Evolutionary conservation across 2,113 vertebrate genomes (phyloP).

Genomic region (Pygoscelis antarcticus): DNA sequence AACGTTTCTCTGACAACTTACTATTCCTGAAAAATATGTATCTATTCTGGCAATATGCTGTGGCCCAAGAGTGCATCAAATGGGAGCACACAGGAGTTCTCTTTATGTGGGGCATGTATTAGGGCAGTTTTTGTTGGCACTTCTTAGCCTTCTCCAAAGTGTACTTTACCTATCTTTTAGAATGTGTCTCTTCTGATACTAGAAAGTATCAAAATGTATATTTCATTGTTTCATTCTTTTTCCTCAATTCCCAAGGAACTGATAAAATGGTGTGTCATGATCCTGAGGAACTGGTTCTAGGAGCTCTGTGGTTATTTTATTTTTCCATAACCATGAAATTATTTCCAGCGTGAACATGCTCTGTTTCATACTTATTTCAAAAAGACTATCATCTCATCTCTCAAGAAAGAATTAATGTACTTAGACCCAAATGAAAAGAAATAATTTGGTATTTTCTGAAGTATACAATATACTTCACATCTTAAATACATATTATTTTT

Average conservation of each 20-base stretch:
- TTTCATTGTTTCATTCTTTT: background rate
- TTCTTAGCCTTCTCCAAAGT: background rate
- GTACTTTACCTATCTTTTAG: background rate
- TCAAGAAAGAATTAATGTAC: background rate
- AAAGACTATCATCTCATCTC: background rate
- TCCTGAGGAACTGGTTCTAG: background rate
- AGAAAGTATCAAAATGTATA: background rate
- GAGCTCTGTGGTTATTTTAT: background rate
- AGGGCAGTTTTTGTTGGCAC: background rate
- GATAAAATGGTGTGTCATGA: background rate
- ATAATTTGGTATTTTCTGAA: background rate
- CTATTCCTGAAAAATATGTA: rapidly evolving
- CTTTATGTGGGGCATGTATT: background rate
- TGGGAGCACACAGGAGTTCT: background rate
- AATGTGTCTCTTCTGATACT: background rate
- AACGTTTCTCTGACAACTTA: background rate
- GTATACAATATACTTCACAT: background rate
- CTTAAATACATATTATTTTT: background rate
- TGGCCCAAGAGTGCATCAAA: background rate
- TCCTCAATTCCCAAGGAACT: background rate
- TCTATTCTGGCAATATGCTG: background rate
- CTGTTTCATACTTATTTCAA: background rate
- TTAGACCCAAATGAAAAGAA: background rate
- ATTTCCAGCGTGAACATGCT: background rate
- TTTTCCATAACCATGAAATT: background rate